phyloP scores from a whole-genome alignment of 2,888 invertebrate species.

The Timandra comae region DNA sequence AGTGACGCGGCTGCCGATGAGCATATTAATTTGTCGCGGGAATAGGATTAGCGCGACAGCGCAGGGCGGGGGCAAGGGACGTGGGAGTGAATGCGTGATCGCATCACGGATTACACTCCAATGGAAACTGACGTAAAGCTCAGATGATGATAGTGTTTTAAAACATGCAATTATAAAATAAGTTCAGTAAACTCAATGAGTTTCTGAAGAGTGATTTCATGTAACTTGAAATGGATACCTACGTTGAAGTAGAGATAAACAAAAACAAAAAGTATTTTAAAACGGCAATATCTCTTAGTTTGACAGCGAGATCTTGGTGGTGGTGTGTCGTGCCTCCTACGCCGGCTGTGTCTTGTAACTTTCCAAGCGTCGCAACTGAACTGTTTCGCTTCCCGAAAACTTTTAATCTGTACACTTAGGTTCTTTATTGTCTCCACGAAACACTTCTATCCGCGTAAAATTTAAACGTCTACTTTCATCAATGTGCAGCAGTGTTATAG shows the following conservation, averaged over 20 bases:
- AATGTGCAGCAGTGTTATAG: conserved; percentile 43
- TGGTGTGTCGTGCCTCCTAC: conserved; percentile 31
- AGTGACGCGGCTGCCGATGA: conserved; percentile 73
- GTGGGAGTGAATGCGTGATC: conserved; percentile 36
- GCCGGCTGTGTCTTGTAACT: conserved; percentile 58
- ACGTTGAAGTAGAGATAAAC: conserved; percentile 32
- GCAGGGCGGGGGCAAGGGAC: conserved; percentile 16
- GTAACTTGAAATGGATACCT: conserved; percentile 36
- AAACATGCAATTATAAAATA: too few species aligned
- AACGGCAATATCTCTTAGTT: conserved; percentile 65
- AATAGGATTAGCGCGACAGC: conserved; percentile 60
- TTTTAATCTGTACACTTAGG: conserved; percentile 68
- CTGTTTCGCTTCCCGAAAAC: conserved; percentile 56
- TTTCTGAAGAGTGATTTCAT: too few species aligned
- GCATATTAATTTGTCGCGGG: conserved; percentile 74
- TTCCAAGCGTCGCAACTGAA: conserved; percentile 49
- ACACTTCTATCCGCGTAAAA: conserved; percentile 51
- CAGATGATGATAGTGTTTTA: too few species aligned
- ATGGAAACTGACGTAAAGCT: too few species aligned
- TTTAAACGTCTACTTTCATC: conserved; percentile 50
- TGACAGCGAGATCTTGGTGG: conserved; percentile 53
- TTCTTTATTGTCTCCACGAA: conserved; percentile 66
- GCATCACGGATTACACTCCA: conserved; percentile 38
- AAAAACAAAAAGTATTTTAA: conserved; percentile 30
- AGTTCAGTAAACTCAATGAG: too few species aligned